Conservation (phyloP, 2,113 vertebrate species). For the Anolis carolinensis region DNA sequence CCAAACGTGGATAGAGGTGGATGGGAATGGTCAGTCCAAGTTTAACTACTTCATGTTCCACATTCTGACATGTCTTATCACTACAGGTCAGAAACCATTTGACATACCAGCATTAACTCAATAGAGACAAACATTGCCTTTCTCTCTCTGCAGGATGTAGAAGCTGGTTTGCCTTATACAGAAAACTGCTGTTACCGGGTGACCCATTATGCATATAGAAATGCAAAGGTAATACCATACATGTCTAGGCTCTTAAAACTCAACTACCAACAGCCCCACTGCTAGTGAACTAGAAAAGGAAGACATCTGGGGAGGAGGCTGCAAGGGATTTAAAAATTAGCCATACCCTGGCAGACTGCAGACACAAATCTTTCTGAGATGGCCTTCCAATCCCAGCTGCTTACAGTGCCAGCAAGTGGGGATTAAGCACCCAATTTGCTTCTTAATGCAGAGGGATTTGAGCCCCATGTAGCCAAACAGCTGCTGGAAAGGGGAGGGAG, state of each 20-base stretch:
- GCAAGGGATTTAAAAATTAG: conserved; percentile 35
- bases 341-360: conserved; percentile 18
- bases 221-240: neutral
- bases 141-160: neutral
- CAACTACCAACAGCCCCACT: neutral
- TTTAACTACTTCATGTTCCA: neutral
- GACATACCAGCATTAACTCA: neutral
- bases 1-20: neutral
- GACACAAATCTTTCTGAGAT: conserved; percentile 17
- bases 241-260: neutral
- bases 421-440: conserved; percentile 33
- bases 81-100: neutral
- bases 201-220: neutral
- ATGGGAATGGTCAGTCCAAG: neutral
- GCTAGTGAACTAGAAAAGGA: neutral
- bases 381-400: conserved; percentile 26
- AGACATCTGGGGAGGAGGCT: conserved; percentile 6
- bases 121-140: neutral
- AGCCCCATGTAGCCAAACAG: conserved; percentile 11
- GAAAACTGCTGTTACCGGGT: neutral
- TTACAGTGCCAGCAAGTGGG: conserved; percentile 2
- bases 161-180: neutral
- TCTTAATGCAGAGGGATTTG: conserved; percentile 19
- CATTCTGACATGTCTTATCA: neutral
- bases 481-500: neutral